Evolutionary conservation across 2,888 invertebrate species (phyloP), one percentile per base, ranked within the genome.

Genomic region (Leptura quadrifasciata): DNA sequence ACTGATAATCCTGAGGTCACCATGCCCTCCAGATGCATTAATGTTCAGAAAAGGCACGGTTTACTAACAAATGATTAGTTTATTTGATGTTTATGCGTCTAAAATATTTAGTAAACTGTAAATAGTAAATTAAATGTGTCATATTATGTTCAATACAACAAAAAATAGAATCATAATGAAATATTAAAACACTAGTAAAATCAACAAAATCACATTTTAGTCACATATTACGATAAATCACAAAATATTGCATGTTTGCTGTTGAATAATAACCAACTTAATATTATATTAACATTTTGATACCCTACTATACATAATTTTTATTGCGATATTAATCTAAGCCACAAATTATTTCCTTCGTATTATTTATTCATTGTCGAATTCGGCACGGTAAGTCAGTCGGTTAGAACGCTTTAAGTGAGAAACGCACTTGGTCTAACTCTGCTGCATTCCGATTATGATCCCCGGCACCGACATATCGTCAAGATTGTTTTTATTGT

Each of bases 251-350:
- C 54, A 35, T 55, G 68, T 8, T 18, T 24, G 21, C 5, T 68
- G 17, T 55, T 55, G 55, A 68, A 55, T 65, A 65, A 52, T 17
- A 12, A 57, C 55, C 20, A 31, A 68, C 57, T 68, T 55, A 57
- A 68, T 68, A 55, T 68, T 4, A n/a, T n/a, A n/a, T n/a, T n/a
- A n/a, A n/a, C n/a, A n/a, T n/a, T n/a, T n/a, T n/a, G n/a, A n/a
- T n/a, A n/a, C n/a, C n/a, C n/a, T 52, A n/a, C 3, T n/a, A n/a
- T 9, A 35, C n/a, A 20, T 8, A 21, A 57, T 12, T 21, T 20
- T 57, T 57, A 21, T 9, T 57, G 21, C 20, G 5, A 2, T 21
- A 57, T 10, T 57, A 57, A 21, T 57, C 57, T 2, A 1, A 55
- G 57, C 0, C 24, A 15, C 27, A 60, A n/a, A 3, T 47, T 47